A percentile compares a stretch with the other conserved stretches of the same genome.
phyloP scores from a whole-genome alignment of 2,113 vertebrate species.

The Larimichthys polyactis region DNA sequence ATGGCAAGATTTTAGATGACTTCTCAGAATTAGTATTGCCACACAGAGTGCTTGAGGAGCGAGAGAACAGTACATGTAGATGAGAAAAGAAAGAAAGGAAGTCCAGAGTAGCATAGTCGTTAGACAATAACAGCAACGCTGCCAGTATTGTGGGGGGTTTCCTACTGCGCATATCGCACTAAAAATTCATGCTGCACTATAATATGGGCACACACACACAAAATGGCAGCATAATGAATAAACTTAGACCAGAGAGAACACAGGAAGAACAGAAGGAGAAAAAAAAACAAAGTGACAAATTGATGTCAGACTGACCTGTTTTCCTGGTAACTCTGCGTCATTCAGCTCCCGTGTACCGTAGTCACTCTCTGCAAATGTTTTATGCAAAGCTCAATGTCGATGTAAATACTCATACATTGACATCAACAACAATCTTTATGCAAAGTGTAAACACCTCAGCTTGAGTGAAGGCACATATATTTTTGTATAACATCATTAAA shows the following conservation, averaged over 20 bases:
- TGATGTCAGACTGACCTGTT: slow-evolving; percentile 73
- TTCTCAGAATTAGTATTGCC: not conserved
- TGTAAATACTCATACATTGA: not conserved
- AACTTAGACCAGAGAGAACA: slow-evolving; percentile 12
- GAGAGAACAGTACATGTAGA: slow-evolving; percentile 1
- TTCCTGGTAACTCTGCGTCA: slow-evolving; percentile 62
- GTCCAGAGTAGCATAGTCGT: slow-evolving; percentile 8
- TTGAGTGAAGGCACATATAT: not conserved
- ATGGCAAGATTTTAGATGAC: not conserved
- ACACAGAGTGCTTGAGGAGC: not conserved
- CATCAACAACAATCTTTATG: not conserved
- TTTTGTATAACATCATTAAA: not conserved
- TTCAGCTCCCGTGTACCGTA: slow-evolving; percentile 65
- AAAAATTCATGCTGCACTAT: slow-evolving; percentile 10
- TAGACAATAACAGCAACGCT: slow-evolving; percentile 19
- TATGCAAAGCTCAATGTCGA: slow-evolving; percentile 31
- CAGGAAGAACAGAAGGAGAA: not conserved
- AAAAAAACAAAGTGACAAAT: not conserved
- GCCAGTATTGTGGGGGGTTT: slow-evolving; percentile 21
- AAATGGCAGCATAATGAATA: slow-evolving; percentile 2
- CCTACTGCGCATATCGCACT: slow-evolving; percentile 14
- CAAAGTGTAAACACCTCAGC: not conserved
- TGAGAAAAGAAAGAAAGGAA: slow-evolving; percentile 20
- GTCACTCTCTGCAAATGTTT: slow-evolving; percentile 73
- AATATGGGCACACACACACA: slow-evolving; percentile 14